Evolutionary conservation across 2,113 vertebrate genomes (phyloP), one percentile per base, ranked within the genome.

Genomic region (Catagonus wagneri): DNA sequence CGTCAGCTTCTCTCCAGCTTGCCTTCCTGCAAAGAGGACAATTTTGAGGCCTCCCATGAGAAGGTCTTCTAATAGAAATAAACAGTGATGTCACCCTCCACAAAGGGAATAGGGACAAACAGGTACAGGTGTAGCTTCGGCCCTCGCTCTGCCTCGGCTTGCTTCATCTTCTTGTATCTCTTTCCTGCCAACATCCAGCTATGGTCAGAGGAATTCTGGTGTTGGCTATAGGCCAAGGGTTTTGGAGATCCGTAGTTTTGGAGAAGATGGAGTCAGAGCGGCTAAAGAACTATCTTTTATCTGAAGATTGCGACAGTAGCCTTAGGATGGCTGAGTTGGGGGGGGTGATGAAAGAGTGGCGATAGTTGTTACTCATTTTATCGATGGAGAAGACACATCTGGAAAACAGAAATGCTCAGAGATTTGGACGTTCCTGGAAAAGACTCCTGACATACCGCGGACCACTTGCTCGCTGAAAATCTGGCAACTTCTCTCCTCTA

Each of bases 81-180:
- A 97, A 97, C 91, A 96, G 69, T 97, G 95, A 97, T 95, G 93
- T 96, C 96, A 97, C 52, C 32, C 58, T 96, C 90, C 96, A 95
- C 76, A 95, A 68, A 90, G 96, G 93, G 89, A 97, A 95, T 96
- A 96, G 81, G 81, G 50, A 63, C 84, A 92, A 95, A 91, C 60
- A 94, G 32, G 72, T 90, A 74, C 85, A 94, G 88, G 95, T 96
- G 39, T 90, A 88, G 52, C 58, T 63, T 93, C 87, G 66, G 44
- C 63, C 58, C 23, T 93, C 20, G 50, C 23, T 87, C 50, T 44
- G 6, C n/a, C 50, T 58, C 23, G 17, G 15, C 66, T 89, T 89
- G 23, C 86, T 85, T 94, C 81, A 23, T 54, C 27, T 79, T 52
- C 34, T 92, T 80, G 6, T 12, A 11, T 87, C 81, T 91, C 58